Base-by-base conservation (phyloP, 35 echinoderm and acorn worm genomes). In the Ptychodera flava region DNA sequence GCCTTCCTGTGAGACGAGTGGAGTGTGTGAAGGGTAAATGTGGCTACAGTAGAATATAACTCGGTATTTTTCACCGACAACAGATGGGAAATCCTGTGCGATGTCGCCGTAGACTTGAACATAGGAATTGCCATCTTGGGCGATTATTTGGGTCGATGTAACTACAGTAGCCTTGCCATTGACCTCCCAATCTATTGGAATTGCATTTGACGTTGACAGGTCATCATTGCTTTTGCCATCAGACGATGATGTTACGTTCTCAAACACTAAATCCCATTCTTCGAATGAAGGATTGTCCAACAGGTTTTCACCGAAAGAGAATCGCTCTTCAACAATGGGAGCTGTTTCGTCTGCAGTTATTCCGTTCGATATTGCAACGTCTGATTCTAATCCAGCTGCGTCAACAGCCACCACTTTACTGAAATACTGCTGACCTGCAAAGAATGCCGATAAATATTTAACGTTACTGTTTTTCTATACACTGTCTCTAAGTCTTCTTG, bases 261-360 rank as follows among this genome's bases (percentile, higher is more conserved):
- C 45, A 12, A 22, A 12, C 6, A 64, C 45, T 12, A 64, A 22
- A 12, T 6, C 22, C 45, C 45, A 64, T 6, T 64, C 45, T 52
- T 88, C 87, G 64, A 88, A 88, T 88, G 87, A 88, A 34, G 86
- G 86, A 80, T 87, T 87, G 33, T 87, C 76, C 28, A 87, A 33
- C 16, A 79, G 36, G 31, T 88, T 88, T 28, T 37, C 79, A n/a
- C 87, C 79, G 15, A 29, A 28, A 36, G 28, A 16, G 37, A 82
- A 16, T 33, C 22, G 16, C 15, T 81, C 31, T 30, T 35, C 16
- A 32, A 36, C 28, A 0, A 29, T 0, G 16, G 87, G 87, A 12
- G 45, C 6, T 22, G 45, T 64, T 64, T 6, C 22, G 45, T 90
- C 82, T 30, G 85, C 77, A 29, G 78, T 77, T 16, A 90, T n/a